Evolutionary conservation across 2,888 invertebrate genomes (phyloP).

Genomic region (Acronicta alni): DNA sequence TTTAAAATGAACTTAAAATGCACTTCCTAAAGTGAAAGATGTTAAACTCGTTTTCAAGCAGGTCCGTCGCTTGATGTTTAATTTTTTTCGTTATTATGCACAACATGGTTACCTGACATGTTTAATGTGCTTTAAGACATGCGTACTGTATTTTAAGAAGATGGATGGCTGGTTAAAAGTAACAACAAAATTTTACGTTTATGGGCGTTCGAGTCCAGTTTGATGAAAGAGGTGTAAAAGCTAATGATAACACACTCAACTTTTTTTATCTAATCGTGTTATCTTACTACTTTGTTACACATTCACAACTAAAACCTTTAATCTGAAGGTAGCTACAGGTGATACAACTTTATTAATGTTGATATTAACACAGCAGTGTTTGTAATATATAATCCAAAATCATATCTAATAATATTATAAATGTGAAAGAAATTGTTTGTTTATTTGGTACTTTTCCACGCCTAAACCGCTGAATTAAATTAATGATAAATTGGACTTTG

Average conservation of each 20-base stretch:
- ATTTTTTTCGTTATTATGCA: slow-evolving; percentile 20
- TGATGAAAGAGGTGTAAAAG: background rate
- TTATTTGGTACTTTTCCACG: too few relatives aligned
- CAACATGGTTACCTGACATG: slow-evolving; percentile 8
- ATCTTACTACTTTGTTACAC: too few relatives aligned
- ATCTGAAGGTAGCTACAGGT: too few relatives aligned
- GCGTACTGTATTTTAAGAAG: background rate
- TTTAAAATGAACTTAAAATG: slow-evolving; percentile 18
- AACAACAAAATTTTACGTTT: background rate
- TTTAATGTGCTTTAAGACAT: background rate
- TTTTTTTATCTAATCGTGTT: too few relatives aligned
- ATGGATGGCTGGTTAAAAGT: background rate
- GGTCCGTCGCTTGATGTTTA: slow-evolving; percentile 19
- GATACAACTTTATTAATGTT: too few relatives aligned
- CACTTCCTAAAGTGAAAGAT: slow-evolving; percentile 53
- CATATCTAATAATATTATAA: too few relatives aligned
- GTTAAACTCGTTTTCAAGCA: slow-evolving; percentile 35
- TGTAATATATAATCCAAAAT: too few relatives aligned
- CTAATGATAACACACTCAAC: background rate
- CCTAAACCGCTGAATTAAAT: too few relatives aligned
- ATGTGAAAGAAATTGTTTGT: too few relatives aligned
- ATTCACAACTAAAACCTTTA: too few relatives aligned
- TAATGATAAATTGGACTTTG: too few relatives aligned
- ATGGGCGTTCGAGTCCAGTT: background rate
- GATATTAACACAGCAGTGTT: too few relatives aligned